Evolutionary conservation across 2,797 vertebrate species (phyloP).

Genomic region (Cichlasoma orientale): DNA sequence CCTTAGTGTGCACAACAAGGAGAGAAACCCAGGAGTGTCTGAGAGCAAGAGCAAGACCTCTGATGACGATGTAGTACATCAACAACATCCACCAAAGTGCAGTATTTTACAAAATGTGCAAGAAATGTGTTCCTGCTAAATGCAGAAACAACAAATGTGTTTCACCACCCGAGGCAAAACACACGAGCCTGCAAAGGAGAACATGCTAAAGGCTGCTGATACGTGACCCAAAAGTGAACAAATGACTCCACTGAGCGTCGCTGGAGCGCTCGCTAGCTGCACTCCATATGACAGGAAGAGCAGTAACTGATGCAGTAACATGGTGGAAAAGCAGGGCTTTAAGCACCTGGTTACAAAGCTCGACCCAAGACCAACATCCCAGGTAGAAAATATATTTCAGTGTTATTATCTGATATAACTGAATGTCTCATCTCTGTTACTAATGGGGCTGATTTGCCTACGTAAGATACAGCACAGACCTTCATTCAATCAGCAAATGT

Average conservation of each 20-base stretch:
- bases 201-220: background rate
- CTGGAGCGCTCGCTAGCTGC: too few relatives aligned
- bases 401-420: background rate
- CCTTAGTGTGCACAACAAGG: background rate
- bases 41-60: background rate
- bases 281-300: too few relatives aligned
- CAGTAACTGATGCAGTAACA: too few relatives aligned
- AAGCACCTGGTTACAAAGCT: background rate
- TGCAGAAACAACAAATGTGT: accelerated
- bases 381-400: background rate
- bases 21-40: background rate
- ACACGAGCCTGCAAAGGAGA: background rate
- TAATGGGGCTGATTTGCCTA: background rate
- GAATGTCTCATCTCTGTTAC: background rate
- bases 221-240: background rate
- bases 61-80: background rate
- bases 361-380: too few relatives aligned
- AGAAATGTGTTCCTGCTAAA: background rate
- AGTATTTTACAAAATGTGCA: background rate
- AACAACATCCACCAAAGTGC: background rate
- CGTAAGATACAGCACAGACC: background rate
- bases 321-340: background rate
- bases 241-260: too few relatives aligned
- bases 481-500: background rate
- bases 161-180: background rate